Conservation (phyloP, 2,113 vertebrate genomes). For the Scophthalmus maximus region DNA sequence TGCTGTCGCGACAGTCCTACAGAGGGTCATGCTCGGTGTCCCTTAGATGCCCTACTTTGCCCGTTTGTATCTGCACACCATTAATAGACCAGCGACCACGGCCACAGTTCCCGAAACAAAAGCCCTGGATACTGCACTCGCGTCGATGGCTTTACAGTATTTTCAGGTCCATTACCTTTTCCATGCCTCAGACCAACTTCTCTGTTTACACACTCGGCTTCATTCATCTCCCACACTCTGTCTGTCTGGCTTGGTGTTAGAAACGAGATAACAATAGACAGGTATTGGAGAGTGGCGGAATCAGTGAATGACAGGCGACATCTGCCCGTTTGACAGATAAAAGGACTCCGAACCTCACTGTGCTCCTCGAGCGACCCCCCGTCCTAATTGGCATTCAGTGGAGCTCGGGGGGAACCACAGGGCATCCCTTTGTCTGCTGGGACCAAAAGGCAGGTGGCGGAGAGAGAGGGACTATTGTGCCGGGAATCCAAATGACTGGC, state of each 20-base stretch:
- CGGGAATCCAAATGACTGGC: slow-evolving; percentile 64
- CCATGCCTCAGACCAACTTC: slow-evolving; percentile 4
- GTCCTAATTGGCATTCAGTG: slow-evolving; percentile 57
- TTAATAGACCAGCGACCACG: slow-evolving; percentile 33
- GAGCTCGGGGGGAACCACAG: slow-evolving; percentile 59
- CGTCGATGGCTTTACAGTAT: slow-evolving; percentile 22
- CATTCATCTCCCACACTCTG: slow-evolving; percentile 15
- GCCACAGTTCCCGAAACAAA: slow-evolving; percentile 40
- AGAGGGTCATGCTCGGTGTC: neutral
- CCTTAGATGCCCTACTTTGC: too few relatives aligned
- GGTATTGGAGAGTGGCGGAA: slow-evolving; percentile 48
- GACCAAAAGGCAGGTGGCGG: slow-evolving; percentile 68
- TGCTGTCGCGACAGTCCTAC: slow-evolving; percentile 4
- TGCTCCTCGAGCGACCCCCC: slow-evolving; percentile 34
- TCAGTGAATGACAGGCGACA: slow-evolving; percentile 27
- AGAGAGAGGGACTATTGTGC: slow-evolving; percentile 59
- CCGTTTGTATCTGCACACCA: slow-evolving; percentile 38
- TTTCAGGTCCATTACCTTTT: slow-evolving; percentile 12
- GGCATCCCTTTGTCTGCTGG: slow-evolving; percentile 66
- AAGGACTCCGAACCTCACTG: slow-evolving; percentile 41
- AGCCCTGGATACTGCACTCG: slow-evolving; percentile 21
- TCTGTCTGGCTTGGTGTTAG: slow-evolving; percentile 1
- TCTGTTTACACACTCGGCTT: slow-evolving; percentile 24
- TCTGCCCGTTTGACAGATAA: slow-evolving; percentile 46
- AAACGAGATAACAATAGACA: slow-evolving; percentile 56